phyloP scores from a whole-genome alignment of 1,140 invertebrate species.

The Oscheius sp. region DNA sequence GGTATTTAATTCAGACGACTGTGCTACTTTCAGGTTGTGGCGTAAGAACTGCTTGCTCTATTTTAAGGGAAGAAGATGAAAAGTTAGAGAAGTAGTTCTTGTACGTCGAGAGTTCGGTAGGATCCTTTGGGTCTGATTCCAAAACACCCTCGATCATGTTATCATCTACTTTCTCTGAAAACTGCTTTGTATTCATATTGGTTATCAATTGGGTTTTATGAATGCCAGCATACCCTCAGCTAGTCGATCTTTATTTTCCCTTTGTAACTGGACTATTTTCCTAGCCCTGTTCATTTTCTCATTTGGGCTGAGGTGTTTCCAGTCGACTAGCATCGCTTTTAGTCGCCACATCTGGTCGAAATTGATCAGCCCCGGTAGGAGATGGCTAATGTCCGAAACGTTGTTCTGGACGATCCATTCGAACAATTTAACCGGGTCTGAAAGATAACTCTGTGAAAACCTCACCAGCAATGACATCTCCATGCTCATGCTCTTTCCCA shows the following conservation, averaged over 20 bases:
- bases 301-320: conserved; percentile 48
- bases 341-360: conserved; percentile 39
- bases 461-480: neutral
- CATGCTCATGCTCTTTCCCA: neutral
- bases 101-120: neutral
- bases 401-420: conserved; percentile 45
- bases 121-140: neutral
- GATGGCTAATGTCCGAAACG: conserved; percentile 47
- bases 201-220: no score
- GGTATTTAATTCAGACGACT: neutral
- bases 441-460: conserved; percentile 28
- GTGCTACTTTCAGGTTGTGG: conserved; percentile 6
- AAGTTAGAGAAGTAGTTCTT: conserved; percentile 16
- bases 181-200: neutral
- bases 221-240: neutral
- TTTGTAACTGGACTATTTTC: conserved; percentile 28
- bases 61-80: conserved; percentile 23
- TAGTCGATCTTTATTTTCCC: conserved; percentile 5
- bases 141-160: neutral
- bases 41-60: conserved; percentile 11
- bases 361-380: conserved; percentile 51
- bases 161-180: conserved; percentile 34
- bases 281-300: conserved; percentile 45
- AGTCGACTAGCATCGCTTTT: conserved; percentile 39
- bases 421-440: conserved; percentile 56